Base-by-base conservation (phyloP, 1,140 invertebrate genomes). In the Pentalonia nigronervosa region DNA sequence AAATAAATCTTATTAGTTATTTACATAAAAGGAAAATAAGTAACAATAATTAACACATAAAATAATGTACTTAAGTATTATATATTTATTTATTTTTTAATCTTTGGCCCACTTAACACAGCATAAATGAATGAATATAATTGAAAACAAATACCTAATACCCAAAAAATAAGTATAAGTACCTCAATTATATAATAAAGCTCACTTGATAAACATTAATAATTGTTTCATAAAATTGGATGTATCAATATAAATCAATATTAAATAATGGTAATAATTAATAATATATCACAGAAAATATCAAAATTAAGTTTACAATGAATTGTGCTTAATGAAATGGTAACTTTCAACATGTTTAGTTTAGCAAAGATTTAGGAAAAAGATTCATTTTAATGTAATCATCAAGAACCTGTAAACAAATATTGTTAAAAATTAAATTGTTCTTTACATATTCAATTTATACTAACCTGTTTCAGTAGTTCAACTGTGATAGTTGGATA, bases 341-440 rank as follows among this genome's bases (percentile, higher is more conserved):
- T 93, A 93, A 93, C 91, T 48, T 56, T 90, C 25, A 93, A 84
- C 48, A 86, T 30, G 7, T 36, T 53, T n/a, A 88, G 23, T 56
- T 86, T n/a, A 87, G 48, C 45, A 91, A 86, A 41, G 81, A 86
- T 86, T 93, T 86, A 25, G 97, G 97, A 95, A 97, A 97, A 91
- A 97, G 96, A 94, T 97, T 97, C 97, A 97, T 97, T 41, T 95
- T 95, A 91, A 96, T 96, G 94, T 96, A 97, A 95, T 97, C 97
- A 94, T 97, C 95, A 9, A 97, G 95, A 81, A 97, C 96, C 96
- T 97, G 95, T 6, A 96, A 95, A 67, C 94, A 95, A 90, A 14
- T 34, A 56, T 41, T 41, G 2, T 81, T 25, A 81, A 83, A 20
- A 45, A 47, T 53, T 87, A 91, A 93, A 93, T 41, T 56, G 23